Evolutionary conservation across 2,113 vertebrate genomes (phyloP).

Genomic region (Cervus canadensis): DNA sequence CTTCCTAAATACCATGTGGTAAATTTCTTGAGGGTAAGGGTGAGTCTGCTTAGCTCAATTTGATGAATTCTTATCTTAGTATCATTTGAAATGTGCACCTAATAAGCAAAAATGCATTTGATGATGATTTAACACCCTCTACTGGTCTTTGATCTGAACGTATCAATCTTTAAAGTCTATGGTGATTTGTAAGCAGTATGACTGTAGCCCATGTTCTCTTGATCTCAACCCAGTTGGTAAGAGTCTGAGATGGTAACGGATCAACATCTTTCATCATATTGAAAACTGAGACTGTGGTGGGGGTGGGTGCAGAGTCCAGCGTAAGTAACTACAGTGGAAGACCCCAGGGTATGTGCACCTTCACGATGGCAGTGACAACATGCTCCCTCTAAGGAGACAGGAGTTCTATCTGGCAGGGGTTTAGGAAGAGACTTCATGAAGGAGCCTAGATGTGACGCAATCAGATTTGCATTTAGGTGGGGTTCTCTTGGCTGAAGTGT

Average conservation of each 20-base stretch:
- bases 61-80: neutral
- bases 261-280: neutral
- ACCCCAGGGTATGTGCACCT: neutral
- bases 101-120: constrained; percentile 18
- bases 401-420: neutral
- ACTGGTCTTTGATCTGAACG: constrained; percentile 1
- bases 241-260: neutral
- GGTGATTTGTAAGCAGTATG: neutral
- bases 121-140: constrained; percentile 40
- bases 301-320: neutral
- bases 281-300: neutral
- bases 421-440: neutral
- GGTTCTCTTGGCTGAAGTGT: neutral
- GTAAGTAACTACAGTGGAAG: neutral
- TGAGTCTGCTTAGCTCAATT: neutral
- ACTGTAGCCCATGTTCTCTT: neutral
- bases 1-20: neutral
- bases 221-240: neutral
- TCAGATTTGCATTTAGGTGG: neutral
- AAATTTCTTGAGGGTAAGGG: neutral
- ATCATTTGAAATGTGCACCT: constrained; percentile 22
- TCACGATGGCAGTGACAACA: neutral
- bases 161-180: constrained; percentile 28
- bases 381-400: neutral
- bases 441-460: neutral